Conservation (phyloP, 2,113 vertebrate species). For the Alosa alosa region DNA sequence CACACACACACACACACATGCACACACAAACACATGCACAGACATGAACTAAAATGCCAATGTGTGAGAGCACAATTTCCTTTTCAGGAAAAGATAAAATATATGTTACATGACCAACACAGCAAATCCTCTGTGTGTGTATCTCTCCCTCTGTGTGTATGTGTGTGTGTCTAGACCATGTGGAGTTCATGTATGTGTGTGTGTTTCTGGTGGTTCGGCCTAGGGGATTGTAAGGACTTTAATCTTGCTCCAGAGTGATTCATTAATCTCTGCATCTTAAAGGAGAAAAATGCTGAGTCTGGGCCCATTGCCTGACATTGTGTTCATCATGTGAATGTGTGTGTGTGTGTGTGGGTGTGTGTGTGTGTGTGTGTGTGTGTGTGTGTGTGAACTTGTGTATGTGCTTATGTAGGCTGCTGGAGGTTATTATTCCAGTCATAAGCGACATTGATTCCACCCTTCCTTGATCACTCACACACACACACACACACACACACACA, state of each 20-base stretch:
- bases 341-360: not conserved
- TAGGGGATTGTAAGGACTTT: conserved; percentile 4
- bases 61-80: not conserved
- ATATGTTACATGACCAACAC: not conserved
- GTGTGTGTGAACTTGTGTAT: not conserved
- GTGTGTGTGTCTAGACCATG: not conserved
- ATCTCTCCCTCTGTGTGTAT: not conserved
- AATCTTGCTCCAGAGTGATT: conserved; percentile 33
- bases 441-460: not conserved
- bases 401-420: not conserved
- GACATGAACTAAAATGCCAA: too few species aligned
- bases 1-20: too few species aligned
- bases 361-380: not conserved
- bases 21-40: not conserved
- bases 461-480: not conserved
- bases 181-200: not conserved
- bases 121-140: not conserved
- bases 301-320: not conserved
- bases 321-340: not conserved
- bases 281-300: conserved; percentile 32
- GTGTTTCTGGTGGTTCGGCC: not conserved
- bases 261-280: conserved; percentile 40
- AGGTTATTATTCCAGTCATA: not conserved
- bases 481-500: not conserved
- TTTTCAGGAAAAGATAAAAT: not conserved